These are phyloP conservation scores for Mus spretus DNA, from an alignment of 2,797 vertebrate species.

Conservation along the genomic window DNA sequence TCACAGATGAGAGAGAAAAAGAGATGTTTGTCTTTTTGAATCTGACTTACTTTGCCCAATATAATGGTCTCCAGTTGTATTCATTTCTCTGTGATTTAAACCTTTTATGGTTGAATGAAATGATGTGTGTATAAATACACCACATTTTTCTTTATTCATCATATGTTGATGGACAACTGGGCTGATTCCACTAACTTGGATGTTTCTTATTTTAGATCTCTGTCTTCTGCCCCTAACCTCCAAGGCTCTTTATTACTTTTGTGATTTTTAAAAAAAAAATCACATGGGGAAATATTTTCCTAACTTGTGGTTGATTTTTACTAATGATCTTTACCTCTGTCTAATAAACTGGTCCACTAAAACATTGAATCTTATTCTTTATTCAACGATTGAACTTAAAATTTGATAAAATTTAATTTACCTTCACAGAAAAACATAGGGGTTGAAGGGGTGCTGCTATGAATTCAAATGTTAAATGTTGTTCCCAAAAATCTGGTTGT, in stretches of 20 bases:
- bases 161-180: not conserved
- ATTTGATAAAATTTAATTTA: not conserved
- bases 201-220: not conserved
- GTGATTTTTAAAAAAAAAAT: not conserved
- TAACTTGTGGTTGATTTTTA: not conserved
- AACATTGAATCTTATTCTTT: not conserved
- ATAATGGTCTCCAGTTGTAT: not conserved
- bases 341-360: not conserved
- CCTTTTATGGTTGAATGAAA: not conserved
- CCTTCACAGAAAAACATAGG: not conserved
- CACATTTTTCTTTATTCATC: not conserved
- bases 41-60: not conserved
- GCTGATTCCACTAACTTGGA: not conserved
- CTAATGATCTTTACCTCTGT: not conserved
- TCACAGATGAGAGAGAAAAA: not conserved
- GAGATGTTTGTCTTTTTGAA: not conserved
- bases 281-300: not conserved
- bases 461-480: not conserved
- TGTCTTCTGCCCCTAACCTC: not conserved
- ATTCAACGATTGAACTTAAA: not conserved
- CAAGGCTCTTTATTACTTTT: not conserved
- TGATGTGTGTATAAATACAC: too few species aligned
- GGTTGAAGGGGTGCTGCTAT: not conserved
- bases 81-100: not conserved
- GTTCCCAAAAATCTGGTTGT: not conserved